These are phyloP conservation scores for Stomorhina lunata DNA, from an alignment of 2,888 invertebrate species.

Conservation along the genomic window DNA sequence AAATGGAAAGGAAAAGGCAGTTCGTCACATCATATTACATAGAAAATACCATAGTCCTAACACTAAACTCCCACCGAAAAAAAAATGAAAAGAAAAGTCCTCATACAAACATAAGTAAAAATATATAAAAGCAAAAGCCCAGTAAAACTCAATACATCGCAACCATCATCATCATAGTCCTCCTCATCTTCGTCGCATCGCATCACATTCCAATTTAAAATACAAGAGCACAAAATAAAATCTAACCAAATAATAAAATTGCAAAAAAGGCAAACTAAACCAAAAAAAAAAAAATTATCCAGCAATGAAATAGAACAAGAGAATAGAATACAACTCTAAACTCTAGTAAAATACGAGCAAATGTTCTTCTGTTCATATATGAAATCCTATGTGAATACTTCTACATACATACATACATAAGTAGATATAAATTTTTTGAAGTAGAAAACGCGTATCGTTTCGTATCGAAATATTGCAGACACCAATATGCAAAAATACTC, in stretches of 20 bases:
- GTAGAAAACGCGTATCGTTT: conserved; percentile 64
- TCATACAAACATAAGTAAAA: background rate
- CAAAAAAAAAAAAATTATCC: background rate
- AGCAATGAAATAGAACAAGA: conserved; percentile 38
- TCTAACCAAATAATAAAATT: conserved; percentile 44
- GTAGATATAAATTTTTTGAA: conserved; percentile 1
- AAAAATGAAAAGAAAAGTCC: background rate
- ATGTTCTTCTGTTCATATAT: too few species aligned
- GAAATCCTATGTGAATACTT: too few species aligned
- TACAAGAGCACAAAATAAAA: conserved; percentile 10
- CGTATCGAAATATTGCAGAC: conserved; percentile 66
- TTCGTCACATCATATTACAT: conserved; percentile 30
- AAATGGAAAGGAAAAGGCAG: background rate
- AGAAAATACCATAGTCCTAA: conserved; percentile 13
- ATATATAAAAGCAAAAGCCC: conserved; percentile 13
- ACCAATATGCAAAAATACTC: conserved; percentile 58
- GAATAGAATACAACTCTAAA: conserved; percentile 30
- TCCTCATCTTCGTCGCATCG: background rate
- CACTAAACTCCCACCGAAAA: too few species aligned
- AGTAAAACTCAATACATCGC: conserved; percentile 2
- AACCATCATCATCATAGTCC: conserved; percentile 19
- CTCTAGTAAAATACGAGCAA: too few species aligned
- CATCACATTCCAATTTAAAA: conserved; percentile 30
- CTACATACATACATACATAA: background rate
- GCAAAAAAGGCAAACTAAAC: background rate